Evolutionary conservation across 1,140 invertebrate genomes (phyloP), one percentile per base, ranked within the genome.

Genomic region (Planococcus citri): DNA sequence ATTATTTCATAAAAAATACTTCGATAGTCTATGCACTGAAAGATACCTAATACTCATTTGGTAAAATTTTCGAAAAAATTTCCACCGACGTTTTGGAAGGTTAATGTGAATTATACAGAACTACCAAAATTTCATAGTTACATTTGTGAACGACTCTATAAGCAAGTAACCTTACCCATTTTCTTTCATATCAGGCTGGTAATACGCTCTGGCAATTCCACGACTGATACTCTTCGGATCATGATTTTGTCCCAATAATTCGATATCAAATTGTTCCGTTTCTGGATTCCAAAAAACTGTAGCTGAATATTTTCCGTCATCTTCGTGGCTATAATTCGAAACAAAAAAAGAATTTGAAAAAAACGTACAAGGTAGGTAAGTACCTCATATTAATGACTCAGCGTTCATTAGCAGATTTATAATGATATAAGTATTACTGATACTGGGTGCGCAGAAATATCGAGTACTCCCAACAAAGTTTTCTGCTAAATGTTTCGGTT

Each of bases 221-320:
- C 79, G 79, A 27, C 82, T 82, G 69, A 89, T 80, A 68, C 81
- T 79, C 14, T 79, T 75, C 37, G 88, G 78, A 75, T 88, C 82
- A 73, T 88, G 89, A 72, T 86, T 85, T 78, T 89, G 87, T 33
- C 87, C 87, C 86, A 86, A 89, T 76, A 85, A 88, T 75, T 88
- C 85, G 57, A 88, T 85, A 9, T 82, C 81, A 75, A 86, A 88
- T 71, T 86, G 85, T 70, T 82, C 81, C 73, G 84, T 83, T 70
- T 83, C 80, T 27, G 60, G 70, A 64, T 82, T 84, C 83, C 86
- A 88, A 75, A 82, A 83, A 22, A 87, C 86, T 24, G 86, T 88
- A 69, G 87, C 88, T 37, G 85, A 81, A 73, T 86, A 87, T 37
- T 84, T 88, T 70, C 86, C 87, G 81, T 89, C 87, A 75, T 87